Evolutionary conservation across 2,113 vertebrate species (phyloP), one percentile per base, ranked within the genome.

Genomic region (Sardina pilchardus): DNA sequence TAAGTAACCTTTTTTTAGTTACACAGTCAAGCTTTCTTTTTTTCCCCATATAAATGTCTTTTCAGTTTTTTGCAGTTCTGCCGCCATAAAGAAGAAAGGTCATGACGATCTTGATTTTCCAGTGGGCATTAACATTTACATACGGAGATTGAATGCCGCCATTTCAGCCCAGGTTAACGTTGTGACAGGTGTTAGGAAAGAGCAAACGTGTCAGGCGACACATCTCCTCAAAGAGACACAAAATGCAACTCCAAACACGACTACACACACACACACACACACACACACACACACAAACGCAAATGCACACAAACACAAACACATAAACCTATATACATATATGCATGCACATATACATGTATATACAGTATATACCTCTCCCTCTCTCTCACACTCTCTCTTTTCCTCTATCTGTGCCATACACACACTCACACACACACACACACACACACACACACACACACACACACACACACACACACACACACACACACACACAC

Each of bases 101-200:
- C 71, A 78, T 34, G 16, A 34, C 30, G 21, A 78, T 78, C 71
- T 78, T 17, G 71, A 78, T 78, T 78, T 78, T 78, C 71, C 71
- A 78, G 71, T 78, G 71, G 36, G 71, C 71, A 78, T 78, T 78
- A 78, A 78, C 71, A 78, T 78, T 78, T 78, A 36, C 30, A 78
- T 78, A 78, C 71, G 36, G 71, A 78, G 34, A 78, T 78, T 78
- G 71, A 78, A 78, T 30, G 71, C 71, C 16, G 71, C 71, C 71
- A 78, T 78, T 78, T 34, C 4, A 34, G 30, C 71, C 71, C 34
- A 34, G 71, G 71, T 78, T 78, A 78, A 78, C 71, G 34, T 16
- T 34, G 12, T 78, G 71, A 10, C 30, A 78, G 30, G 71, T 78
- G 71, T 78, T 4, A 17, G 71, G 30, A 36, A 78, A 78, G 30